A percentile compares a stretch with the other conserved stretches of the same genome.
Evolutionary conservation across 2,797 vertebrate genomes (phyloP).

Genomic region (Intellagama lesueurii): DNA sequence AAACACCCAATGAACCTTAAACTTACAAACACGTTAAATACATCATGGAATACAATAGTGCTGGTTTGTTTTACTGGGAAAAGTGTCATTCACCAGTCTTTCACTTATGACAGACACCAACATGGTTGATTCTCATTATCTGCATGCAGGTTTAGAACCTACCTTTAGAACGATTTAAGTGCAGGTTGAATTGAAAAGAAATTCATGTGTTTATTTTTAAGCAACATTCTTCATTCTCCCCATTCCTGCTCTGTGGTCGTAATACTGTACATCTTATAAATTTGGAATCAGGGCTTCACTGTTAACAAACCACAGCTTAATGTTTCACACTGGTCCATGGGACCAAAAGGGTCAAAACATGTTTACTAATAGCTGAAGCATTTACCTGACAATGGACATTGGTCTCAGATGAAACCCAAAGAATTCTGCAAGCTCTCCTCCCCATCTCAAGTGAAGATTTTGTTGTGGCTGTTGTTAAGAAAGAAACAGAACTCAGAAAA

Average conservation of each 20-base stretch:
- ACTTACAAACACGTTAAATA: too few relatives aligned
- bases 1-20: too few relatives aligned
- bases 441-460: too few relatives aligned
- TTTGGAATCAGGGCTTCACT: neutral
- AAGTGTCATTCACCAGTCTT: neutral
- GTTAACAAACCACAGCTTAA: neutral
- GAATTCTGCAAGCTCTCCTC: too few relatives aligned
- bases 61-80: neutral
- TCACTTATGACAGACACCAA: neutral
- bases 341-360: neutral
- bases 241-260: neutral
- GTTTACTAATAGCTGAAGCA: neutral
- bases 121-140: neutral
- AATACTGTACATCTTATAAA: neutral
- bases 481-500: too few relatives aligned
- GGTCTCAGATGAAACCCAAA: too few relatives aligned
- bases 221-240: neutral
- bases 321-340: neutral
- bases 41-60: neutral
- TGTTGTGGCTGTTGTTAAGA: too few relatives aligned
- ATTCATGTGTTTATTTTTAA: neutral
- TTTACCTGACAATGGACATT: too few relatives aligned
- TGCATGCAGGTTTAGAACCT: neutral
- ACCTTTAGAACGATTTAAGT: neutral
- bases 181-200: neutral